Evolutionary conservation across 2,113 vertebrate genomes (phyloP).

Genomic region (Thunnus thynnus): DNA sequence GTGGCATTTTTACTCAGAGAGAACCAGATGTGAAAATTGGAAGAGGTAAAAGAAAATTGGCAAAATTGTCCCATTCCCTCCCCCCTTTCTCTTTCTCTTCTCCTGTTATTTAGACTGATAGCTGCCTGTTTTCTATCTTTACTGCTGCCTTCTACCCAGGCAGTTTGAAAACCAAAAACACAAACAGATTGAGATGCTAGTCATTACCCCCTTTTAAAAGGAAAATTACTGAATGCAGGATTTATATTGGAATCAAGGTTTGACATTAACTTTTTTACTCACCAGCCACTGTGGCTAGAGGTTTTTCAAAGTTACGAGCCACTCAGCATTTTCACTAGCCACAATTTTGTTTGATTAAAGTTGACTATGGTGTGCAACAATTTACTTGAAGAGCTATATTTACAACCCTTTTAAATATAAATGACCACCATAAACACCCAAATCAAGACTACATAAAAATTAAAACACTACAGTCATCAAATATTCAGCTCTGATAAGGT

Average conservation of each 20-base stretch:
- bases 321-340: too few relatives aligned
- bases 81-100: background rate
- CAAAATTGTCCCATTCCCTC: background rate
- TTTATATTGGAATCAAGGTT: slow-evolving; percentile 1
- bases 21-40: slow-evolving; percentile 69
- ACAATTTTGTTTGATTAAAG: too few relatives aligned
- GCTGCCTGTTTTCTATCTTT: slow-evolving; percentile 26
- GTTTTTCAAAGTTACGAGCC: too few relatives aligned
- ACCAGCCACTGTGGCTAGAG: too few relatives aligned
- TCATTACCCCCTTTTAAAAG: background rate
- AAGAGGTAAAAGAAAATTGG: slow-evolving; percentile 17
- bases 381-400: too few relatives aligned
- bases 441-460: too few relatives aligned
- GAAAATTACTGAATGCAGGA: background rate
- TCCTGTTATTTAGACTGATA: slow-evolving; percentile 19
- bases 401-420: too few relatives aligned
- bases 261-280: too few relatives aligned
- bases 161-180: slow-evolving; percentile 21
- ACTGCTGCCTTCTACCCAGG: slow-evolving; percentile 25
- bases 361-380: too few relatives aligned
- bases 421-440: too few relatives aligned
- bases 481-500: too few relatives aligned
- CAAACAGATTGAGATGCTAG: background rate
- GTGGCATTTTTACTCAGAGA: slow-evolving; percentile 49
- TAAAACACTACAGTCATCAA: too few relatives aligned